A percentile compares a stretch with the other conserved stretches of the same genome.
Evolutionary conservation across 2,888 invertebrate species (phyloP).

Genomic region (Anoncus sp.): DNA sequence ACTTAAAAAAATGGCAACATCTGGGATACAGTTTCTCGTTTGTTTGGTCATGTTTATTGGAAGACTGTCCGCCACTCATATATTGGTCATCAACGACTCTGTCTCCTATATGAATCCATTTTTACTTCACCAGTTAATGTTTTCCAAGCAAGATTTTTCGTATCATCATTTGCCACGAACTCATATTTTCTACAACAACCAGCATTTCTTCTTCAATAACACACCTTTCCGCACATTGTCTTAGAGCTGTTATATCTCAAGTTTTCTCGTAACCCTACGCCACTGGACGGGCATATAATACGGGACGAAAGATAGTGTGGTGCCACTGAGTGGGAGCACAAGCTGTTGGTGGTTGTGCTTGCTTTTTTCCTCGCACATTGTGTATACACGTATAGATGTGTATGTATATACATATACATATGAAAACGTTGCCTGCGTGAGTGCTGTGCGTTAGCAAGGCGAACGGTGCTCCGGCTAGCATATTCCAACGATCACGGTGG

Average conservation of each 20-base stretch:
- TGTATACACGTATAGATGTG: not conserved
- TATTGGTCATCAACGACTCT: not conserved
- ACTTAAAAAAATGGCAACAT: too few relatives aligned
- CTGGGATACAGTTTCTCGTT: too few relatives aligned
- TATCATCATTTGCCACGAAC: conserved; percentile 2
- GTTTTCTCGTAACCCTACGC: conserved; percentile 50
- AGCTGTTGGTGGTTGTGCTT: conserved; percentile 39
- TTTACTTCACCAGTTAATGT: not conserved
- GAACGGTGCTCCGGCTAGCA: conserved; percentile 33
- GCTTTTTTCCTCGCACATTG: conserved; percentile 14
- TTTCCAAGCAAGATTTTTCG: not conserved
- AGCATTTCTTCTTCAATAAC: not conserved
- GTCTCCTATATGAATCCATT: not conserved
- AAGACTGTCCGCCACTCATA: not conserved
- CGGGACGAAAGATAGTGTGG: conserved; percentile 59
- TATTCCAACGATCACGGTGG: conserved; percentile 29
- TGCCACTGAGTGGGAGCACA: conserved; percentile 56
- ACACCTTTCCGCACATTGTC: not conserved
- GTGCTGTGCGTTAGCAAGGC: conserved; percentile 28
- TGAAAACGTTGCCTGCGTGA: conserved; percentile 31
- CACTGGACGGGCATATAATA: conserved; percentile 44
- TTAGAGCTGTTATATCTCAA: not conserved
- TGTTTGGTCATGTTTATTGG: not conserved
- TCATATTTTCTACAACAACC: not conserved
- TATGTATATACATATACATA: too few relatives aligned